phyloP scores from a whole-genome alignment of 2,797 vertebrate genomes.

The Percopsis omiscomaycus region DNA sequence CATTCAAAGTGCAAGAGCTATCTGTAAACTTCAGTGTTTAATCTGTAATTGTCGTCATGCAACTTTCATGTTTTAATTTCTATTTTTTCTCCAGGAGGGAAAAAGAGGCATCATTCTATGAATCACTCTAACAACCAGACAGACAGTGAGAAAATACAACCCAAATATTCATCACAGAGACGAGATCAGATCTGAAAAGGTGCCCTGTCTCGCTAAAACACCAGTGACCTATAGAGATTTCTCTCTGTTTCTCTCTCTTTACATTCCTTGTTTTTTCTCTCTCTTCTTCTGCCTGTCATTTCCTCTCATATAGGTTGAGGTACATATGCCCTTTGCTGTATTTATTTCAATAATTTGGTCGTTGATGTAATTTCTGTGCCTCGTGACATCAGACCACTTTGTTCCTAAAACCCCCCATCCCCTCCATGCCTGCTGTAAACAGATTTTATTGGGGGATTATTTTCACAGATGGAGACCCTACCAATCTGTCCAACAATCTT shows the following conservation, averaged over 20 bases:
- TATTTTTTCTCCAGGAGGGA: conserved; percentile 50
- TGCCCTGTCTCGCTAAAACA: conserved; percentile 20
- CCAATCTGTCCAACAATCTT: conserved; percentile 66
- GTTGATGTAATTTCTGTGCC: conserved; percentile 8
- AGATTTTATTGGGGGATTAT: conserved; percentile 70
- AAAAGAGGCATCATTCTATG: conserved; percentile 18
- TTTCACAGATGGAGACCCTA: conserved; percentile 71
- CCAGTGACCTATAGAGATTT: conserved; percentile 22
- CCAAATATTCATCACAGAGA: conserved; percentile 35
- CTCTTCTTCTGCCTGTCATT: too few relatives aligned
- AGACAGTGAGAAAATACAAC: conserved; percentile 40
- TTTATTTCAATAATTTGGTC: too few relatives aligned
- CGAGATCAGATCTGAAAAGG: conserved; percentile 40
- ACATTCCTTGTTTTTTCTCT: conserved; percentile 7
- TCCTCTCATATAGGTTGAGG: too few relatives aligned
- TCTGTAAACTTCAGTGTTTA: conserved; percentile 9
- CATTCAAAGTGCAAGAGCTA: conserved; percentile 7
- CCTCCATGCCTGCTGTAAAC: conserved; percentile 50
- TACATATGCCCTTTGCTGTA: too few relatives aligned
- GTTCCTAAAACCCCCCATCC: neutral
- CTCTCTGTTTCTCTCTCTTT: neutral
- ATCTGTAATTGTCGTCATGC: conserved; percentile 37
- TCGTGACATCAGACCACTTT: conserved; percentile 40
- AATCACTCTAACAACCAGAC: conserved; percentile 39
- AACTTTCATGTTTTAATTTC: conserved; percentile 56